Conservation (phyloP, 2,888 invertebrate genomes). For the Scaeva pyrastri region DNA sequence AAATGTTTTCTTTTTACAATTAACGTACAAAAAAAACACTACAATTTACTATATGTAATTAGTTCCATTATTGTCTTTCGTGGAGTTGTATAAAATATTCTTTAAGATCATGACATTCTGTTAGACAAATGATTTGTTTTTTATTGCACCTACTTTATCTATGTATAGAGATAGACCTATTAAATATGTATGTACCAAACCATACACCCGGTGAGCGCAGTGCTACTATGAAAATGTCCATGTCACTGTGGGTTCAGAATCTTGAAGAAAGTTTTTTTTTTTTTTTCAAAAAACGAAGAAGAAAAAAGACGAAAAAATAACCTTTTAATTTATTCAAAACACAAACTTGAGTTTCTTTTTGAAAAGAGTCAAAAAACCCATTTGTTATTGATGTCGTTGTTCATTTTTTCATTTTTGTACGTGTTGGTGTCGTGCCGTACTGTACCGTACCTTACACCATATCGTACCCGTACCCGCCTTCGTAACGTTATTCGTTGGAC, state of each 20-base stretch:
- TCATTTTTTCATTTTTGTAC: slow-evolving; percentile 46
- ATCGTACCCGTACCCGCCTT: not conserved
- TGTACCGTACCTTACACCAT: not conserved
- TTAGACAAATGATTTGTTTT: slow-evolving; percentile 8
- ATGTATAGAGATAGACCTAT: not conserved
- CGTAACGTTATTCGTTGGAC: slow-evolving; percentile 16
- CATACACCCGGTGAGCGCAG: not conserved
- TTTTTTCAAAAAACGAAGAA: too few relatives aligned
- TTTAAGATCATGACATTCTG: not conserved
- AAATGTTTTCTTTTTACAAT: too few relatives aligned
- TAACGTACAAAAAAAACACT: too few relatives aligned
- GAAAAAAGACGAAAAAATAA: slow-evolving; percentile 26
- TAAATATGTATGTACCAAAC: not conserved
- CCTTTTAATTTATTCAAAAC: slow-evolving; percentile 56
- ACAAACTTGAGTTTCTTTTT: slow-evolving; percentile 39
- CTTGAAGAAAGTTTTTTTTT: slow-evolving; percentile 16
- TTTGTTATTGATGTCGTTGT: slow-evolving; percentile 65
- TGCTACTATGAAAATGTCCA: not conserved
- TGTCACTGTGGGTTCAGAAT: slow-evolving; percentile 7
- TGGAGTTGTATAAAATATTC: not conserved
- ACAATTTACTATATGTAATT: too few relatives aligned
- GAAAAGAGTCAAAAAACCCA: slow-evolving; percentile 59
- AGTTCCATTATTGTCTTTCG: not conserved
- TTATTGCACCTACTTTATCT: too few relatives aligned
- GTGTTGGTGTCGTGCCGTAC: not conserved